Percentiles rank a stretch among this genome's conserved stretches.
These are phyloP conservation scores for Meteorus colon DNA, from an alignment of 2,888 invertebrate species.

Conservation along the genomic window DNA sequence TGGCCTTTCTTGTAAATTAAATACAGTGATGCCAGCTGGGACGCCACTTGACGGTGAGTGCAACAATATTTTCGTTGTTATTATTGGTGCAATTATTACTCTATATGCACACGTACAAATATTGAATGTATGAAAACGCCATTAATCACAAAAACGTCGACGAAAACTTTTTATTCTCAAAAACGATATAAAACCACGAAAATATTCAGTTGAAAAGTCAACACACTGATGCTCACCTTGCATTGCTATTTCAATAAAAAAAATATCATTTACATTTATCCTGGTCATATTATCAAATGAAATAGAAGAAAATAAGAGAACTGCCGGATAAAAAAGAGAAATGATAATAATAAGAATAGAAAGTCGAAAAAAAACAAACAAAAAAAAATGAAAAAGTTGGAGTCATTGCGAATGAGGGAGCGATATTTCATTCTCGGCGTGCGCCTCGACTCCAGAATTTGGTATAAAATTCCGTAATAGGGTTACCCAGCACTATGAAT, in stretches of 20 bases:
- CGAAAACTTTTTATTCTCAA: too few relatives aligned
- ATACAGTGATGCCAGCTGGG: constrained; percentile 4
- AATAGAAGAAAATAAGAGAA: neutral
- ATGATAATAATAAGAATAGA: neutral
- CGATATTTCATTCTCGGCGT: constrained; percentile 43
- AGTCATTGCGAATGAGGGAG: constrained; percentile 43
- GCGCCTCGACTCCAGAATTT: constrained; percentile 51
- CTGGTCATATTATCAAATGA: neutral
- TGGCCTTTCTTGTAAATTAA: neutral
- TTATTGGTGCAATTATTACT: neutral
- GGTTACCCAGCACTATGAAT: constrained; percentile 70
- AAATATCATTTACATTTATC: too few relatives aligned
- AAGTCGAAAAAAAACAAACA: neutral
- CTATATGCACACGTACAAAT: neutral
- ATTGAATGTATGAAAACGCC: neutral
- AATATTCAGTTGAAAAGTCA: too few relatives aligned
- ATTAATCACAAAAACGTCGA: neutral
- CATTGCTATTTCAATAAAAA: too few relatives aligned
- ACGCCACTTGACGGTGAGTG: neutral
- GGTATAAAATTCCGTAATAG: constrained; percentile 68
- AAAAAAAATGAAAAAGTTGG: constrained; percentile 48
- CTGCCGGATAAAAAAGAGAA: neutral
- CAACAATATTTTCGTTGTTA: neutral
- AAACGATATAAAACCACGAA: too few relatives aligned
- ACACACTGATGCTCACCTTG: too few relatives aligned